Percentiles rank a stretch among this genome's conserved stretches.
These are phyloP conservation scores for Pseudomyrmex cubaensis DNA, from an alignment of 1,140 invertebrate genomes.

Conservation along the genomic window DNA sequence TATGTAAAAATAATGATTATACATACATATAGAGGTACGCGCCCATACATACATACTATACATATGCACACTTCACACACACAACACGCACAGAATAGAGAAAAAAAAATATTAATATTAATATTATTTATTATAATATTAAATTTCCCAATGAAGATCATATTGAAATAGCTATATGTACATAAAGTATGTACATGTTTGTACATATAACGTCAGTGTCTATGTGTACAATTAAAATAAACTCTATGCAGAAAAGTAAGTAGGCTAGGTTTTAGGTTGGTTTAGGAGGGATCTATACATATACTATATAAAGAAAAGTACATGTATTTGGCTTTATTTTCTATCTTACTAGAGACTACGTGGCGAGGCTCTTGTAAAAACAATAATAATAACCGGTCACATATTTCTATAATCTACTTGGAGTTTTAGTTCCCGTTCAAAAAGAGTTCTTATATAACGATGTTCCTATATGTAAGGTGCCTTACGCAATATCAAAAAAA, in stretches of 20 bases:
- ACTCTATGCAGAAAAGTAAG: constrained; percentile 74
- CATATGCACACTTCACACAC: constrained; percentile 59
- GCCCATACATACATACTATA: constrained; percentile 70
- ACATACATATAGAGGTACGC: constrained; percentile 62
- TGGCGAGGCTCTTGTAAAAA: constrained; percentile 78
- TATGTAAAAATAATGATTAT: constrained; percentile 76
- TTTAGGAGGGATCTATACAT: constrained; percentile 78
- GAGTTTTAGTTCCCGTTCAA: constrained; percentile 43
- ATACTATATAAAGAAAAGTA: constrained; percentile 68
- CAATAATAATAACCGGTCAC: constrained; percentile 60
- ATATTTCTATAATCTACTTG: constrained; percentile 23
- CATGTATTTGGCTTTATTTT: constrained; percentile 77
- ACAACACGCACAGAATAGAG: constrained; percentile 60
- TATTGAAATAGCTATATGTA: constrained; percentile 73
- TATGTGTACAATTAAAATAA: constrained; percentile 78
- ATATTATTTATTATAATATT: constrained; percentile 69
- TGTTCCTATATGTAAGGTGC: constrained; percentile 73
- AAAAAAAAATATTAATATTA: not conserved
- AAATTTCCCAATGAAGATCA: constrained; percentile 39
- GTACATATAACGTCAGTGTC: constrained; percentile 81
- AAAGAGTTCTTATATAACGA: constrained; percentile 36
- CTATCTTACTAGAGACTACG: constrained; percentile 77
- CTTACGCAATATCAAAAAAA: constrained; percentile 46
- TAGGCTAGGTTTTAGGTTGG: constrained; percentile 79
- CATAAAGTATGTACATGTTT: constrained; percentile 79